Base-by-base conservation (phyloP, 2,888 invertebrate genomes). In the Amphipoea oculea region DNA sequence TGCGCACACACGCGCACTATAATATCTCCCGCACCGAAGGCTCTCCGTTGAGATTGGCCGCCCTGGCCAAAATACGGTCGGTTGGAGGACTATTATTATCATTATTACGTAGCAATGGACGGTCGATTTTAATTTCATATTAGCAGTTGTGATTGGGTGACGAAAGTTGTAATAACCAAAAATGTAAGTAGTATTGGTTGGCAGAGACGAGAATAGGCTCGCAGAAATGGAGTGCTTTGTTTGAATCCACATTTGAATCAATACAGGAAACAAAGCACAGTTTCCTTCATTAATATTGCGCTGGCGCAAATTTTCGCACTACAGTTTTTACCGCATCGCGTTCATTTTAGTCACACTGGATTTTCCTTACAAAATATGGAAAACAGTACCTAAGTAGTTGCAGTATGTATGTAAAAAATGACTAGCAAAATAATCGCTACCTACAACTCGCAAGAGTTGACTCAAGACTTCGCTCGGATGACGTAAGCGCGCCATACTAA, bases 191-290 rank as follows among this genome's bases (percentile, higher is more conserved):
- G 9, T 29, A 23, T 66, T 36, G 6, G 6, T 63, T 29, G 12
- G 12, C 11, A 6, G 7, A 42, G 0, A 11, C 29, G 20, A 40
- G 14, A 42, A 11, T 17, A 36, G 1, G 17, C 20, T 54, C 14
- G 20, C 14, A 9, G 9, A 79, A 79, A 40, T 36, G 20, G 17
- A 66, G 20, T 65, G 5, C 20, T 29, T n/a, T 65, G 23, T 45
- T 78, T 65, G 4, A 45, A n/a, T 57, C 45, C 45, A 66, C n/a
- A 73, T 42, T 78, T 65, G 4, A 45, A n/a, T 57, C 54, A 45
- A 72, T 42, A 73, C 40, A 82, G 68, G 62, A 82, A 82, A 60
- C 17, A 14, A 42, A 29, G 51, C 17, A 20, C 4, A n/a, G 6
- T 68, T 57, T 48, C 23, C 29, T 45, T 14, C n/a, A 23, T n/a